Base-by-base conservation (phyloP, 1,140 invertebrate genomes). In the Campoletis sonorensis region DNA sequence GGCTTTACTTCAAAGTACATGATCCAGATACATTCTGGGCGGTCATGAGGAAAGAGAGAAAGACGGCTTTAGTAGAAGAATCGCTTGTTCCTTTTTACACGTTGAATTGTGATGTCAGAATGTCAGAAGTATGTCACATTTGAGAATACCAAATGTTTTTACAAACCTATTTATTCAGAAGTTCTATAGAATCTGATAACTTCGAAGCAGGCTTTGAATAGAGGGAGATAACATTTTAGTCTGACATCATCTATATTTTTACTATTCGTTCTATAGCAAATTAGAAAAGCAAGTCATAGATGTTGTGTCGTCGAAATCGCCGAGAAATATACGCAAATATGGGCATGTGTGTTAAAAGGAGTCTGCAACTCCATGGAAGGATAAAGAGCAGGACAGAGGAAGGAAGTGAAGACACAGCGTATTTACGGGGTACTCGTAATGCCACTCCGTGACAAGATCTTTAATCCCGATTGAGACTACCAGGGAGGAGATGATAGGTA, bases 381-480 rank as follows among this genome's bases (percentile, higher is more conserved):
- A 75, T 18, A 18, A 61, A 45, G 58, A 64, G 30, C 21, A n/a
- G 33, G 30, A 67, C 11, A 54, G 78, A 75, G 54, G 83, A 78
- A 73, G 64, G 64, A 71, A 45, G 79, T 81, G 40, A 84, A 86
- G 85, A 85, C 82, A 86, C 15, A 33, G 85, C 68, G 51, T 82
- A 61, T 79, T 80, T 64, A 79, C 83, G 82, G 84, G 84, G 84
- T 82, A 84, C 86, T 82, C 86, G 88, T 86, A 87, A 87, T 88
- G 89, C 86, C 85, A 87, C 88, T 88, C 86, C 85, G 86, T 85
- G 89, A 88, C 90, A 90, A 91, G 90, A 91, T 91, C 90, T 91
- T 88, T 86, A 88, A 91, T 92, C 90, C 86, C 88, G 86, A 91
- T 91, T 88, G 85, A 88, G 58, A 67, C 76, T 64, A 78, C 76